phyloP scores from a whole-genome alignment of 2,797 vertebrate genomes.

The Crenuchus spilurus region DNA sequence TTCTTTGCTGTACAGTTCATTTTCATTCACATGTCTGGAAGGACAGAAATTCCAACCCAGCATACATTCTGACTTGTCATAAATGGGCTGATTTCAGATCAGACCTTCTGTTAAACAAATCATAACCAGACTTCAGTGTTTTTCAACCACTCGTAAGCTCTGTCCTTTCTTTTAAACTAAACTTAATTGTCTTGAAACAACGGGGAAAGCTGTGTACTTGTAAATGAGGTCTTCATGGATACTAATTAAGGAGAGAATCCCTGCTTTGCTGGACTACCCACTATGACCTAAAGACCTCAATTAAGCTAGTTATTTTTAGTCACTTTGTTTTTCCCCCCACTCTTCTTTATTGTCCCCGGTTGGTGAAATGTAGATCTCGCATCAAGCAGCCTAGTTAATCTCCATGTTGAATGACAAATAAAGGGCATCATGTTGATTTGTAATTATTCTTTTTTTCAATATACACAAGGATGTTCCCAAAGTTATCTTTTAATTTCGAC shows the following conservation, averaged over 20 bases:
- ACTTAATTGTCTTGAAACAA: slow-evolving; percentile 73
- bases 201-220: slow-evolving; percentile 62
- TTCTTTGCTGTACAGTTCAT: not conserved
- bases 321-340: slow-evolving; percentile 39
- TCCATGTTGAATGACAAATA: slow-evolving; percentile 46
- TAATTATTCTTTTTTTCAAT: slow-evolving; percentile 23
- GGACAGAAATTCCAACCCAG: not conserved
- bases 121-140: slow-evolving; percentile 2
- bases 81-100: slow-evolving; percentile 2
- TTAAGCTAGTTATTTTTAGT: slow-evolving; percentile 79
- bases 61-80: not conserved
- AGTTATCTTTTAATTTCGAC: slow-evolving; percentile 47
- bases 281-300: slow-evolving; percentile 76
- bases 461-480: slow-evolving; percentile 18
- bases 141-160: slow-evolving; percentile 65
- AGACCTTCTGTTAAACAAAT: not conserved
- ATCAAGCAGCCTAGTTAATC: slow-evolving; percentile 41
- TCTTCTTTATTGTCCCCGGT: slow-evolving; percentile 42
- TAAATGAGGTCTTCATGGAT: slow-evolving; percentile 79
- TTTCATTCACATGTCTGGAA: not conserved
- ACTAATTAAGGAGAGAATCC: slow-evolving; percentile 81
- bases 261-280: slow-evolving; percentile 72
- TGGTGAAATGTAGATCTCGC: slow-evolving; percentile 41
- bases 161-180: slow-evolving; percentile 68
- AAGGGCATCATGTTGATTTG: slow-evolving; percentile 44